phyloP scores from a whole-genome alignment of 2,888 invertebrate species.

The Agonum fuliginosum region DNA sequence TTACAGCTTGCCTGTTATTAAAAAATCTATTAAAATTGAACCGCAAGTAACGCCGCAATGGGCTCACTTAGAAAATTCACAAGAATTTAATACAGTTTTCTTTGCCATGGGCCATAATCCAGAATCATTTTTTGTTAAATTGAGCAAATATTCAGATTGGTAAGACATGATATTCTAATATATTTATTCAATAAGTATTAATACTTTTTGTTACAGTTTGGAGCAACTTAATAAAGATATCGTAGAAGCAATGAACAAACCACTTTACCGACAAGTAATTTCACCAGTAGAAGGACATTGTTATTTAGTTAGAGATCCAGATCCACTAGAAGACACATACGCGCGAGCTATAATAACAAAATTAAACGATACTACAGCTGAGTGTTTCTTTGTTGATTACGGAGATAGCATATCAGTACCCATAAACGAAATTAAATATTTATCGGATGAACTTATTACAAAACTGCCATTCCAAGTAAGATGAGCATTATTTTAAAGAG shows the following conservation, averaged over 20 bases:
- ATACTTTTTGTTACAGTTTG: slow-evolving; percentile 63
- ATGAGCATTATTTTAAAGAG: background rate
- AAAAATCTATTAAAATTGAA: slow-evolving; percentile 61
- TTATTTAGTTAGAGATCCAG: slow-evolving; percentile 74
- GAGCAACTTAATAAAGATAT: slow-evolving; percentile 72
- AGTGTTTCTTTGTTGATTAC: slow-evolving; percentile 79
- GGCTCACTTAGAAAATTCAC: slow-evolving; percentile 74
- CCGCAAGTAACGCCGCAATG: slow-evolving; percentile 68
- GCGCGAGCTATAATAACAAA: slow-evolving; percentile 73
- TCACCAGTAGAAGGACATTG: slow-evolving; percentile 71
- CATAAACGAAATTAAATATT: slow-evolving; percentile 71
- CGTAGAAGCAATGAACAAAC: slow-evolving; percentile 64
- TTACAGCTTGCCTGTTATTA: slow-evolving; percentile 62
- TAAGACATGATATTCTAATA: background rate
- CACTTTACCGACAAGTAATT: slow-evolving; percentile 63
- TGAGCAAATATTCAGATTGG: slow-evolving; percentile 73
- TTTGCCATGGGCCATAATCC: slow-evolving; percentile 73
- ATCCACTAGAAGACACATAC: slow-evolving; percentile 72
- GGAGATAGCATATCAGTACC: slow-evolving; percentile 75
- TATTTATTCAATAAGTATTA: background rate
- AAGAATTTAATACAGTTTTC: slow-evolving; percentile 71
- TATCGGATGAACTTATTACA: slow-evolving; percentile 74
- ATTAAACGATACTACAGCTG: slow-evolving; percentile 70
- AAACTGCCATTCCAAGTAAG: slow-evolving; percentile 75
- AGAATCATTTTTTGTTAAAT: slow-evolving; percentile 74